Evolutionary conservation across 2,888 invertebrate genomes (phyloP), one percentile per base, ranked within the genome.

Genomic region (Drosophila atroscutellata): DNA sequence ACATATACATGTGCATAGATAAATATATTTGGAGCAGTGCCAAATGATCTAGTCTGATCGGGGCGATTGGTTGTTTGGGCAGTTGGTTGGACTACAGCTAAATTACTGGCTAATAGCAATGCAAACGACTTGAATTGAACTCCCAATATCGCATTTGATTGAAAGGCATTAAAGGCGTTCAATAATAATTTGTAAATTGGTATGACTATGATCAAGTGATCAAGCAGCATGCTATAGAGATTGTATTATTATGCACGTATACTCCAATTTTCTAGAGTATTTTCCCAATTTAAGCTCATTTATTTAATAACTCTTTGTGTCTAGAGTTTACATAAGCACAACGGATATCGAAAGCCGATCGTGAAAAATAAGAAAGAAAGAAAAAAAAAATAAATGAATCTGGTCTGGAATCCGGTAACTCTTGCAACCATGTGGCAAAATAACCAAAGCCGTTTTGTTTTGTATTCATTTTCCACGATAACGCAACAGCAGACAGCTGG

Each of bases 331-430:
- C 67, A 70, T 67, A 67, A 67, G 28, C 57, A 15, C 13, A 69
- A 59, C 57, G 61, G 54, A 75, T 59, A 74, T 47, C 20, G 61
- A 73, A 75, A 73, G 42, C 54, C 39, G 49, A 59, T 30, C 42
- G 32, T 59, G 56, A 28, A 13, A 26, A 52, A 50, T 26, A 60
- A 49, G 20, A 26, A 34, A 47, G 37, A 30, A 54, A 55, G 52
- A 34, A 9, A 34, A 32, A 32, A 30, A 8, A 30, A 3, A 26
- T 2, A 30, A 64, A 28, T 24, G 49, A 76, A 76, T 57, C 77
- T 66, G 62, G 62, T 34, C 70, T 62, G 70, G 55, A 80, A 69
- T 68, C 50, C 55, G 51, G 34, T 36, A 59, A 28, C 52, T 72
- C 58, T 56, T 52, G 34, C 58, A 61, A 28, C 26, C 26, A 56